Evolutionary conservation across 2,113 vertebrate genomes (phyloP).

Genomic region (Phaethon lepturus): DNA sequence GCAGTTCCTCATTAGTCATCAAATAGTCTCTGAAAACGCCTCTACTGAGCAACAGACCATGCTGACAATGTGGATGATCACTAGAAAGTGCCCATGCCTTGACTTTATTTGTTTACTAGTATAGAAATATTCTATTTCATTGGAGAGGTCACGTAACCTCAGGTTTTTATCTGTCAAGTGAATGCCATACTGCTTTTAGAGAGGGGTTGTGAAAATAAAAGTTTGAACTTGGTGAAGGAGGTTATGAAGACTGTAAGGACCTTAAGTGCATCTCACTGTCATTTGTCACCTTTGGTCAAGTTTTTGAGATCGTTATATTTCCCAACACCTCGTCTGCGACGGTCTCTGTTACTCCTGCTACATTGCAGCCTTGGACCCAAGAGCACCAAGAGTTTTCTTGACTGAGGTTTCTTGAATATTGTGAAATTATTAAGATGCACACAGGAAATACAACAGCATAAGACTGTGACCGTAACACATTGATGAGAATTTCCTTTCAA

Average conservation of each 20-base stretch:
- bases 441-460: background rate
- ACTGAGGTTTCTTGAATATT: background rate
- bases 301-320: background rate
- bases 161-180: background rate
- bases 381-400: background rate
- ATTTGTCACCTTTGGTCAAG: background rate
- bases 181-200: background rate
- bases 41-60: background rate
- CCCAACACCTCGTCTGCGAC: fast-evolving
- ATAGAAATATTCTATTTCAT: background rate
- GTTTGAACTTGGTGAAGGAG: background rate
- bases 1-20: background rate
- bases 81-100: background rate
- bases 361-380: background rate
- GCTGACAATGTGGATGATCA: background rate
- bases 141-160: background rate
- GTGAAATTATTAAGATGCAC: background rate
- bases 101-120: background rate
- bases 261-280: background rate
- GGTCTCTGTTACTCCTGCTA: background rate
- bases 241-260: background rate
- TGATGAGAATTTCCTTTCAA: background rate
- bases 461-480: background rate
- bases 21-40: background rate
- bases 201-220: background rate